Base-by-base conservation (phyloP, 2,113 vertebrate genomes). In the Corythornis vintsioides region DNA sequence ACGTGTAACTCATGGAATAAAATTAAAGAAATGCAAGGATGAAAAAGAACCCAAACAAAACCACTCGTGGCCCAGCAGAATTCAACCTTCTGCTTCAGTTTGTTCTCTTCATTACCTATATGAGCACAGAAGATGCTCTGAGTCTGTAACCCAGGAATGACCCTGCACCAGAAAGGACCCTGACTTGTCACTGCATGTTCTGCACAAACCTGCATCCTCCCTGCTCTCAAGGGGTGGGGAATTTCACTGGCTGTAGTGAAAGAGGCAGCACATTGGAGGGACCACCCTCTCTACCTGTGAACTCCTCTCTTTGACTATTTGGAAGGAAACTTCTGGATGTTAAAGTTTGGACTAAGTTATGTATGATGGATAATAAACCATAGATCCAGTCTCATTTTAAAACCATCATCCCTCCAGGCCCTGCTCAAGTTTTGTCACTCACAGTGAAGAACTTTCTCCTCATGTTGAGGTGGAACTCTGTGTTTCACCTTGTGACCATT, bases 1-100 rank as follows among this genome's bases (percentile, higher is more conserved):
- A 35, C 85, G 83, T 90, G 26, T 89, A 87, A 89, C 43, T 92
- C 90, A 26, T 59, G 63, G 25, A 89, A 77, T 81, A 89, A 63
- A 50, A 86, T 69, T 67, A 47, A 59, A 91, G 64, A 85, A 94
- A 73, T 59, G 26, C 29, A 53, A 64, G 24, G 16, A 74, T 81
- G 33, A 29, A 88, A 65, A 76, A 72, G 82, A 60, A 25, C 31
- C 55, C 15, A 8, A 59, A 35, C 13, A 13, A 81, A 70, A 35
- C 57, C 86, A 57, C 28, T 70, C 0, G 1, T 25, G 17, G 26
- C 11, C 22, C 29, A 59, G 18, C 15, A 90, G 29, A 84, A 72
- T 73, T 52, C 7, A 55, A 53, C 15, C 22, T 75, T 60, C 80
- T 48, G 25, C 31, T 73, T 33, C 48, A 66, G 38, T 70, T 86